A percentile compares a stretch with the other conserved stretches of the same genome.
These are phyloP conservation scores for Machaerirhynchus nigripectus DNA, from an alignment of 2,113 vertebrate genomes.

Conservation along the genomic window DNA sequence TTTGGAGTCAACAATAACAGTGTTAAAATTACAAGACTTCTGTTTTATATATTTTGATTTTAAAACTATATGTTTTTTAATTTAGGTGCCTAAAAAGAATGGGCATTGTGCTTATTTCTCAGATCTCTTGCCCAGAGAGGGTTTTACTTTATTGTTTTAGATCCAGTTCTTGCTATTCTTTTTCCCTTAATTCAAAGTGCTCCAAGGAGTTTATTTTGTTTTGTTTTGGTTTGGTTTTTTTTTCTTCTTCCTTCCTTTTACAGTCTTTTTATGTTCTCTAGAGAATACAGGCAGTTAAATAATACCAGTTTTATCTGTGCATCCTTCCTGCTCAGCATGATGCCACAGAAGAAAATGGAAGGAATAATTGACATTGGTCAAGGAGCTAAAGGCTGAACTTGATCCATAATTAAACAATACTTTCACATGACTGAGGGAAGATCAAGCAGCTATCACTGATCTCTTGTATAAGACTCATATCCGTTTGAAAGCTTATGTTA, in stretches of 20 bases:
- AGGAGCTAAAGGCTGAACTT: slow-evolving; percentile 42
- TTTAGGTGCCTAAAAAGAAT: not conserved
- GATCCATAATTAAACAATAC: slow-evolving; percentile 59
- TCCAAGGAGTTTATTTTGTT: not conserved
- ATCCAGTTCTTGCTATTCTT: slow-evolving; percentile 2
- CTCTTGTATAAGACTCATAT: slow-evolving; percentile 37
- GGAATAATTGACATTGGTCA: slow-evolving; percentile 40
- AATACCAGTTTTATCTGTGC: not conserved
- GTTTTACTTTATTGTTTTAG: slow-evolving; percentile 50
- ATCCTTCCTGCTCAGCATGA: not conserved
- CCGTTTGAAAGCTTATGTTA: slow-evolving; percentile 49
- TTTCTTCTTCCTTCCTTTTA: not conserved
- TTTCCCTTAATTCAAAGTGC: slow-evolving; percentile 32
- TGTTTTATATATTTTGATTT: not conserved
- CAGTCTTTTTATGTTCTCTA: slow-evolving; percentile 3
- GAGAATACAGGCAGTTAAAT: not conserved
- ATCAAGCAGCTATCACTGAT: not conserved
- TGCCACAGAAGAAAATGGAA: slow-evolving; percentile 28
- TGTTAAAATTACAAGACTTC: not conserved
- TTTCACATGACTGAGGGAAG: not conserved
- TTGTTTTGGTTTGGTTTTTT: not conserved
- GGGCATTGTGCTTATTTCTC: not conserved
- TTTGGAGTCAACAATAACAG: not conserved
- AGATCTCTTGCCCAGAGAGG: slow-evolving; percentile 17
- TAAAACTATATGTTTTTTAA: not conserved